Base-by-base conservation (phyloP, 2,888 invertebrate genomes). In the Caenorhabditis afra region DNA sequence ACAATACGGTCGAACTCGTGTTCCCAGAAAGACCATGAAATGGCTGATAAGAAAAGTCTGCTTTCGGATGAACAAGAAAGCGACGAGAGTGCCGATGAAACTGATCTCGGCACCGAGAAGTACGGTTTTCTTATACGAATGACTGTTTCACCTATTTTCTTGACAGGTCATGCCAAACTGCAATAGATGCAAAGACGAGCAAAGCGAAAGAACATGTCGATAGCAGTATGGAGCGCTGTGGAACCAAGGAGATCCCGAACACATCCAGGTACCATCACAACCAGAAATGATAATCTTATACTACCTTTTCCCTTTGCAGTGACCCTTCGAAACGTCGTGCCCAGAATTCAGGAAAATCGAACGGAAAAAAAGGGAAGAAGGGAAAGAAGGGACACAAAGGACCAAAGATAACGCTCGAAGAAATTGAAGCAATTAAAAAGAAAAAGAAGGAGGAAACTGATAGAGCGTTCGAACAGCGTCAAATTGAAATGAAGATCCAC, bases 401-500 rank as follows among this genome's bases (percentile, higher is more conserved):
- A 5, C 71, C 62, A 20, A 71, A 71, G 35, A 50, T 71, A 29
- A 71, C 71, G 8, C 12, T 53, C 29, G 71, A 71, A 18, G 71
- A 71, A 37, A 47, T 71, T n/a, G 71, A 71, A 57, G 71, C 62
- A 14, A 71, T 71, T 3, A 71, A 49, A 20, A 71, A 71, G 10
- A 35, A 49, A 41, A 71, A 64, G 14, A 62, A 64, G 45, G 49
- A 41, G 4, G 62, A 62, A 11, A 18, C 22, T n/a, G 71, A 71
- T 23, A 47, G 11, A 49, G 62, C 35, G 8, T 71, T 49, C 11
- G 49, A 37, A 12, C 7, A 47, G 20, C 11, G 18, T 0, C 44
- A 71, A 7, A 16, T 18, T 0, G 49, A 57, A 8, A 47, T 16
- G 20, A 11, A 14, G 20, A 18, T 1, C 4, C 71, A 45, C 23